Base-by-base conservation (phyloP, 2,888 invertebrate genomes). In the Anthophora plumipes region DNA sequence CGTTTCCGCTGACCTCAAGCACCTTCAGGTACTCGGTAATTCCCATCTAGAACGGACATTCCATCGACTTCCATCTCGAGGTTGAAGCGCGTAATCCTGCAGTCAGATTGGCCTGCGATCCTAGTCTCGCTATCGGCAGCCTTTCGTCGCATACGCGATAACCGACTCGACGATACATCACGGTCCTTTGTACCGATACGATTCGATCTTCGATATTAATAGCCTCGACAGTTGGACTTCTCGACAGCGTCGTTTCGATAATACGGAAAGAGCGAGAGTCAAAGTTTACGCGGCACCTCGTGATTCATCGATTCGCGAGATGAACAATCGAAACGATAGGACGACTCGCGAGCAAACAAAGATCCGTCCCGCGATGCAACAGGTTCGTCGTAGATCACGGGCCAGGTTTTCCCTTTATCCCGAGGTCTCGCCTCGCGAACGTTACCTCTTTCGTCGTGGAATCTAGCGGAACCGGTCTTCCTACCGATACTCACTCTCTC, bases 331-430 rank as follows among this genome's bases (percentile, higher is more conserved):
- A 46, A 71, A 55, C 37, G 9, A 54, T 55, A 54, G 59, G 46
- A 69, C 60, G 39, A 69, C 14, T 37, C 50, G 22, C 55, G 50
- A 14, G n/a, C 22, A 55, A 14, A 31, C 17, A 22, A 52, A 31
- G 31, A 3, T 4, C 31, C 31, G 17, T 41, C 22, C 60, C 67
- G 46, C 50, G 76, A 72, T 73, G 85, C 78, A 86, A 86, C 85
- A 87, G 80, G 82, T 86, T 74, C 71, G 50, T 12, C 59, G 55
- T 39, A 55, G 48, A 41, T 57, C 57, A 1, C 46, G 48, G 14
- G 43, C 39, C 48, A 48, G 4, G 14, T 48, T 37, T 14, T 55
- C 54, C 9, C 22, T 43, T 7, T 9, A 8, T 55, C 20, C 11
- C n/a, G 17, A 17, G 17, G 4, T 60, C 4, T 31, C 31, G 31